Conservation (phyloP, 35 echinoderm and acorn worm genomes). For the Amphiura filiformis region DNA sequence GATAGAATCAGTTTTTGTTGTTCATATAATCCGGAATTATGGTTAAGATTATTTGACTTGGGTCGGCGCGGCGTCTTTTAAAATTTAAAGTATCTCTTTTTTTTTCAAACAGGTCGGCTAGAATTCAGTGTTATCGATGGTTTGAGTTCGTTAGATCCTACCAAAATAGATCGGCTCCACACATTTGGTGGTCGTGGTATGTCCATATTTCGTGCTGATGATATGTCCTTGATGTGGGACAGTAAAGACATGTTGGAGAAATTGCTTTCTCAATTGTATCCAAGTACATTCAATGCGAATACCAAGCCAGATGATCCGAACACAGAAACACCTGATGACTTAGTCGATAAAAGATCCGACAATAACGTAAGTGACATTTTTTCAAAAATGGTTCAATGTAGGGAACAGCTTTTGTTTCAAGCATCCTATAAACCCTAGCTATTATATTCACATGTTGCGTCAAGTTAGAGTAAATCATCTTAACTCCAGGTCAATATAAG, state of each 20-base stretch:
- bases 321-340: slow-evolving; percentile 35
- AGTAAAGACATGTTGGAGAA: slow-evolving; percentile 80
- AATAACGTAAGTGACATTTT: slow-evolving; percentile 37
- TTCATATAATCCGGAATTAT: too few relatives aligned
- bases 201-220: slow-evolving; percentile 57
- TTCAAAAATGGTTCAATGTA: too few relatives aligned
- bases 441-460: too few relatives aligned
- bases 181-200: slow-evolving; percentile 64
- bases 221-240: slow-evolving; percentile 56
- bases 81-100: too few relatives aligned
- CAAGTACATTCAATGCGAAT: slow-evolving; percentile 67
- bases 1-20: too few relatives aligned
- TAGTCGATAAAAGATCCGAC: slow-evolving; percentile 68
- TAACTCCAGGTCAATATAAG: too few relatives aligned
- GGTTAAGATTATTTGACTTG: too few relatives aligned
- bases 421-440: too few relatives aligned
- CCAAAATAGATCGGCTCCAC: slow-evolving; percentile 50
- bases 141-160: neutral
- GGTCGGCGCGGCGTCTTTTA: too few relatives aligned
- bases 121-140: slow-evolving; percentile 71
- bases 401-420: too few relatives aligned
- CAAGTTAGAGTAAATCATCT: too few relatives aligned
- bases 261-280: slow-evolving; percentile 36
- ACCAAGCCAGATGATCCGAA: slow-evolving; percentile 43
- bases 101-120: slow-evolving; percentile 52